phyloP scores from a whole-genome alignment of 2,888 invertebrate species.

The Athalia cordata region DNA sequence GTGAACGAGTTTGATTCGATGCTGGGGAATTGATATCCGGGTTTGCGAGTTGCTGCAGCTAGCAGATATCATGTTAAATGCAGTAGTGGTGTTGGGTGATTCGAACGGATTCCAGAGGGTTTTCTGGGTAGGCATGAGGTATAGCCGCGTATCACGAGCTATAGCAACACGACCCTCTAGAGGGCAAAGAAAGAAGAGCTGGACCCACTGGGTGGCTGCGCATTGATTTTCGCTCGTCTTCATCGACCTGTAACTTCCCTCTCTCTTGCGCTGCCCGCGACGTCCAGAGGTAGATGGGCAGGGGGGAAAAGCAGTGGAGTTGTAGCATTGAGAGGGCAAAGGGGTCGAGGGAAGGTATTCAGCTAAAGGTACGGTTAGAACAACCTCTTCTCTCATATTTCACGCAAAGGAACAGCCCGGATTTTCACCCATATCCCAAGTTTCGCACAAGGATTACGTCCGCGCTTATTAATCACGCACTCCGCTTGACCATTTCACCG shows the following conservation, averaged over 20 bases:
- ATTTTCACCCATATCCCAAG: slow-evolving; percentile 66
- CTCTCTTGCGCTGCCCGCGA: slow-evolving; percentile 60
- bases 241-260: slow-evolving; percentile 66
- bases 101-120: background rate
- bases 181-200: slow-evolving; percentile 58
- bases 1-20: slow-evolving; percentile 27
- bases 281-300: slow-evolving; percentile 56
- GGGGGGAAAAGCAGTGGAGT: no score
- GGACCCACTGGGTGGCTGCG: slow-evolving; percentile 61
- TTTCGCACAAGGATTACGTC: slow-evolving; percentile 66
- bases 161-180: slow-evolving; percentile 14
- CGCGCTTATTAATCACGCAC: slow-evolving; percentile 65
- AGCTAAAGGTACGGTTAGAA: slow-evolving; percentile 46
- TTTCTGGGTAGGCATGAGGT: no score
- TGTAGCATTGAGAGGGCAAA: slow-evolving; percentile 48
- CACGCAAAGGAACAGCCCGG: slow-evolving; percentile 69
- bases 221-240: slow-evolving; percentile 73
- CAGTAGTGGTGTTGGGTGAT: background rate
- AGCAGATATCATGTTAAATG: slow-evolving; percentile 23
- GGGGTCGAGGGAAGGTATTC: slow-evolving; percentile 19
- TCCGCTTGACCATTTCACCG: no score
- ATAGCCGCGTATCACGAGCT: no score
- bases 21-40: slow-evolving; percentile 25
- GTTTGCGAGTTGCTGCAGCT: slow-evolving; percentile 13
- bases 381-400: slow-evolving; percentile 63